phyloP scores from a whole-genome alignment of 2,888 invertebrate species.

The Liopterus haemorrhoidalis region DNA sequence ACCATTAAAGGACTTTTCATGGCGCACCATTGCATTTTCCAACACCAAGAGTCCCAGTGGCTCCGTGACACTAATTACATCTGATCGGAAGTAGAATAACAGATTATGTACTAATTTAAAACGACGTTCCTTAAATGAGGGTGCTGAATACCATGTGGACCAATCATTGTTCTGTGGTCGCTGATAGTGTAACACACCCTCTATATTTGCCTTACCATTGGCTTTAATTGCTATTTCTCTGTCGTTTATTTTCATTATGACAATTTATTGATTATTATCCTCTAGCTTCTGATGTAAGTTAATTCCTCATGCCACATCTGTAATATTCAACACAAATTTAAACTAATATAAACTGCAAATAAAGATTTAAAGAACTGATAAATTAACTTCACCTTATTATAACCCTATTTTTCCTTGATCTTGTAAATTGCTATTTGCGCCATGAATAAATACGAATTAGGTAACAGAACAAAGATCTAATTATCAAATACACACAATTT shows the following conservation, averaged over 20 bases:
- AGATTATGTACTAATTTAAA: conserved; percentile 70
- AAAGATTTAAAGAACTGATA: too few relatives aligned
- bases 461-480: too few relatives aligned
- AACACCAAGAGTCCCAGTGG: conserved; percentile 69
- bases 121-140: conserved; percentile 65
- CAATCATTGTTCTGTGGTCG: conserved; percentile 54
- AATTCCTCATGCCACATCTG: too few relatives aligned
- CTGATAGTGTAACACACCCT: conserved; percentile 69
- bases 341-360: too few relatives aligned
- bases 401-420: too few relatives aligned
- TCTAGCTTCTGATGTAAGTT: too few relatives aligned
- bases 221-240: conserved; percentile 61
- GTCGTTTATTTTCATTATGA: conserved; percentile 68
- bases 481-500: too few relatives aligned
- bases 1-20: conserved; percentile 58
- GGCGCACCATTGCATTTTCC: conserved; percentile 65
- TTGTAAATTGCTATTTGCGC: too few relatives aligned
- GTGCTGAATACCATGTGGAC: conserved; percentile 44
- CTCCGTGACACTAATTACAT: conserved; percentile 58
- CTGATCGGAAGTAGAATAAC: conserved; percentile 71
- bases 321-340: too few relatives aligned
- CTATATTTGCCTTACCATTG: conserved; percentile 55
- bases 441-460: too few relatives aligned
- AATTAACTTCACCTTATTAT: too few relatives aligned
- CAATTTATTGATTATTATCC: too few relatives aligned